phyloP scores from a whole-genome alignment of 2,113 vertebrate species.

The Pelusios castaneus region DNA sequence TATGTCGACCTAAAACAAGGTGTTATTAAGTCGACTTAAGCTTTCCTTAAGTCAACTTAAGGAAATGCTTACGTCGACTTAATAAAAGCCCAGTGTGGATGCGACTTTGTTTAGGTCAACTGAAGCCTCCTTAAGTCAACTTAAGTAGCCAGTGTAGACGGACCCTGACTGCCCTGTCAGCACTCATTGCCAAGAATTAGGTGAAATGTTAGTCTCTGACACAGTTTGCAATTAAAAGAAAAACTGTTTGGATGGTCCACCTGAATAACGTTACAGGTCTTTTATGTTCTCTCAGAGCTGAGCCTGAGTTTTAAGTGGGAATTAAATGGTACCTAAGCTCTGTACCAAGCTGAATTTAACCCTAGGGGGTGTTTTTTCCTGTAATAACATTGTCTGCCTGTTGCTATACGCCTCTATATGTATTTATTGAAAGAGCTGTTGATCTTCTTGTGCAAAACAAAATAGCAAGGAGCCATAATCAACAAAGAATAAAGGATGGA shows the following conservation, averaged over 20 bases:
- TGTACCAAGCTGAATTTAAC: background rate
- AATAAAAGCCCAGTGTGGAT: too few relatives aligned
- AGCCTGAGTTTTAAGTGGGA: background rate
- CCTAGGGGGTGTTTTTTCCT: background rate
- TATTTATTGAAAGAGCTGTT: background rate
- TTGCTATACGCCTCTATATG: background rate
- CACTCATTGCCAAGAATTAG: background rate
- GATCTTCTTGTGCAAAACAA: background rate
- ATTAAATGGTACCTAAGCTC: too few relatives aligned
- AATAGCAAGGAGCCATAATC: background rate
- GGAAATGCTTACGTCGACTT: too few relatives aligned
- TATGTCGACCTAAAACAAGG: too few relatives aligned
- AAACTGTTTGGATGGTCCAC: background rate
- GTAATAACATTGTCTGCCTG: background rate
- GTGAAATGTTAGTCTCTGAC: background rate
- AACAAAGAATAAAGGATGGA: background rate
- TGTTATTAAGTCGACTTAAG: too few relatives aligned
- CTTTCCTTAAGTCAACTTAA: too few relatives aligned
- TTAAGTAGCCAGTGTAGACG: too few relatives aligned
- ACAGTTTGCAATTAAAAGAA: background rate
- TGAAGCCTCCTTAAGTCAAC: too few relatives aligned
- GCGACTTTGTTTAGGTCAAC: too few relatives aligned
- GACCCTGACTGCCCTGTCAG: background rate
- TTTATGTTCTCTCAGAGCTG: background rate
- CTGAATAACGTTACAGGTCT: background rate